These are phyloP conservation scores for Labeo rohita DNA, from an alignment of 2,113 vertebrate species.

Conservation along the genomic window DNA sequence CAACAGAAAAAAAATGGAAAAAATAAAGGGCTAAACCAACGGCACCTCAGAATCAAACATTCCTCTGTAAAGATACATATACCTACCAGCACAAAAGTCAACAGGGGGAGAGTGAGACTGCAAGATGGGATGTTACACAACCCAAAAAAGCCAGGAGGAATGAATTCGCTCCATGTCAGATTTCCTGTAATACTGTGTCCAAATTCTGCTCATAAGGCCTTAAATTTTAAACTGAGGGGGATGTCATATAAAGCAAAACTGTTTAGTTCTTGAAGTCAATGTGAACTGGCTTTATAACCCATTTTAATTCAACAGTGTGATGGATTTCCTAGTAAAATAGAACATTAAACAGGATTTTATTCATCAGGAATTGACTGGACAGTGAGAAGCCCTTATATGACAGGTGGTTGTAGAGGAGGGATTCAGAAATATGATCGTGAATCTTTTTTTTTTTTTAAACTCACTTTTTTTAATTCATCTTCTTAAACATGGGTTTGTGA, in stretches of 20 bases:
- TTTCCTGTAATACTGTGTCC: background rate
- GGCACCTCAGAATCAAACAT: slow-evolving; percentile 6
- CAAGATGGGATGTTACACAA: background rate
- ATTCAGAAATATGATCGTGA: background rate
- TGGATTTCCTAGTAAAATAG: background rate
- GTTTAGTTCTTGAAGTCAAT: background rate
- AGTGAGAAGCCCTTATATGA: background rate
- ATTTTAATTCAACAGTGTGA: background rate
- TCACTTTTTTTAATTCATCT: background rate
- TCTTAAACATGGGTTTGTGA: background rate
- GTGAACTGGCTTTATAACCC: background rate
- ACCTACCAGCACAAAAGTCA: slow-evolving; percentile 15
- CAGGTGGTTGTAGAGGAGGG: background rate
- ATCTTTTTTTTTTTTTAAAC: no score
- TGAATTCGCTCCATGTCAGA: background rate
- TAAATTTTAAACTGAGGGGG: background rate
- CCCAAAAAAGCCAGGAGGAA: background rate
- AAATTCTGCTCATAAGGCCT: background rate
- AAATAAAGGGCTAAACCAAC: slow-evolving; percentile 19
- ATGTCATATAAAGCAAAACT: background rate
- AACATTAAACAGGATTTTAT: background rate
- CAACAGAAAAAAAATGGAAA: slow-evolving; percentile 50
- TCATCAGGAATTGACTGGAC: background rate
- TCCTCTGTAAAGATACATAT: slow-evolving; percentile 29
- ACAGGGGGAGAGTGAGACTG: background rate